A percentile compares a stretch with the other conserved stretches of the same genome.
These are phyloP conservation scores for Apocrypta bakeri DNA, from an alignment of 1,140 invertebrate genomes.

Conservation along the genomic window DNA sequence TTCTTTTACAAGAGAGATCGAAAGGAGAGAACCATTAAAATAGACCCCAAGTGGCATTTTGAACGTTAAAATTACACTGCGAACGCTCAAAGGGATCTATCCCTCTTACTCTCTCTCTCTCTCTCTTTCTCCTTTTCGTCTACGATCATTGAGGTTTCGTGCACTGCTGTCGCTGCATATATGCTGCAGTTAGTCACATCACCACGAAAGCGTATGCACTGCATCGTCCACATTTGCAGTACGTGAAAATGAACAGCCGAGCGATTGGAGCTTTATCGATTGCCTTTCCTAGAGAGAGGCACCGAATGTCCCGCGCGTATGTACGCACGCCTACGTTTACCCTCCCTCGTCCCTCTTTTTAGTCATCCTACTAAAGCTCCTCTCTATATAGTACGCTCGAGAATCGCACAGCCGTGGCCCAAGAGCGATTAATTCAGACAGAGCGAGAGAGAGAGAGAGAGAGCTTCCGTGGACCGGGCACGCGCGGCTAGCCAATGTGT, in stretches of 20 bases:
- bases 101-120: no score
- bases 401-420: not conserved
- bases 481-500: conserved; percentile 19
- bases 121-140: not conserved
- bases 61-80: not conserved
- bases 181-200: not conserved
- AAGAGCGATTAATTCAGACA: conserved; percentile 42
- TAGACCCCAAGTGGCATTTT: not conserved
- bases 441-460: not conserved
- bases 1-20: not conserved
- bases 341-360: not conserved
- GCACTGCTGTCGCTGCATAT: not conserved
- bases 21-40: not conserved
- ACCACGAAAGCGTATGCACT: not conserved
- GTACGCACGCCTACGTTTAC: not conserved
- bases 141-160: not conserved
- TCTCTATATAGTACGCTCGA: not conserved
- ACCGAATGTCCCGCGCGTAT: not conserved
- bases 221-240: not conserved
- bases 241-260: conserved; percentile 27
- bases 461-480: not conserved
- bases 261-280: conserved; percentile 24
- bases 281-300: not conserved
- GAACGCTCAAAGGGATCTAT: not conserved
- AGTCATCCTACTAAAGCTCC: not conserved